These are phyloP conservation scores for Lagodon rhomboides DNA, from an alignment of 2,797 vertebrate species.

Conservation along the genomic window DNA sequence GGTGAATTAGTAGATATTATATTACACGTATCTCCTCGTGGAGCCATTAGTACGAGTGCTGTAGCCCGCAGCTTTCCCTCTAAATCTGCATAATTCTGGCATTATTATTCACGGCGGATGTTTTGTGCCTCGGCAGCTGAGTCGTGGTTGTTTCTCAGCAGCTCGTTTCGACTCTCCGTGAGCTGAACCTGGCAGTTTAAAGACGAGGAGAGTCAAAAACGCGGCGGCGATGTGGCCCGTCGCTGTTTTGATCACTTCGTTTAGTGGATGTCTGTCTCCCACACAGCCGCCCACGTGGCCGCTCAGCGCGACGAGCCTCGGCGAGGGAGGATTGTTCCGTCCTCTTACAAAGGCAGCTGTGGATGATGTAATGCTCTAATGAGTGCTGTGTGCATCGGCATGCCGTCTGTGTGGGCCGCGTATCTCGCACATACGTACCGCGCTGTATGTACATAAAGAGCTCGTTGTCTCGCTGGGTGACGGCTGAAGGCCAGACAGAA, in stretches of 20 bases:
- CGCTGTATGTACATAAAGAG: conserved; percentile 29
- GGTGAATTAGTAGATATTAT: conserved; percentile 54
- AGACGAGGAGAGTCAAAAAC: conserved; percentile 26
- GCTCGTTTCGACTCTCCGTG: conserved; percentile 12
- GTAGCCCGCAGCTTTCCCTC: conserved; percentile 40
- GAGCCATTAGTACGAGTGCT: conserved; percentile 37
- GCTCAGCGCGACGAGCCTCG: conserved; percentile 34
- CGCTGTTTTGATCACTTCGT: conserved; percentile 42
- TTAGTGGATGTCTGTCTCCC: conserved; percentile 39
- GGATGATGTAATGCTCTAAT: neutral
- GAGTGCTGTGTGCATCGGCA: neutral
- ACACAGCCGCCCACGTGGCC: conserved; percentile 16
- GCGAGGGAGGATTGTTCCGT: conserved; percentile 36
- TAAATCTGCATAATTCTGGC: conserved; percentile 49
- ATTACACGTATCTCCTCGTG: conserved; percentile 50
- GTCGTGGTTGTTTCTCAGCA: no score
- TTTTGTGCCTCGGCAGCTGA: conserved; percentile 9
- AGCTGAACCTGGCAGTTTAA: conserved; percentile 15
- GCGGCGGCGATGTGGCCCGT: conserved; percentile 11
- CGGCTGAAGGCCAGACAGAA: conserved; percentile 17
- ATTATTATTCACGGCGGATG: conserved; percentile 7
- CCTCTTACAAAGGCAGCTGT: conserved; percentile 22
- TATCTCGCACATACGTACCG: conserved; percentile 7
- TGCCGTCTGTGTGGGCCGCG: conserved; percentile 30
- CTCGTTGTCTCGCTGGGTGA: conserved; percentile 34